Base-by-base conservation (phyloP, 2,888 invertebrate genomes). In the Piscicola geometra region DNA sequence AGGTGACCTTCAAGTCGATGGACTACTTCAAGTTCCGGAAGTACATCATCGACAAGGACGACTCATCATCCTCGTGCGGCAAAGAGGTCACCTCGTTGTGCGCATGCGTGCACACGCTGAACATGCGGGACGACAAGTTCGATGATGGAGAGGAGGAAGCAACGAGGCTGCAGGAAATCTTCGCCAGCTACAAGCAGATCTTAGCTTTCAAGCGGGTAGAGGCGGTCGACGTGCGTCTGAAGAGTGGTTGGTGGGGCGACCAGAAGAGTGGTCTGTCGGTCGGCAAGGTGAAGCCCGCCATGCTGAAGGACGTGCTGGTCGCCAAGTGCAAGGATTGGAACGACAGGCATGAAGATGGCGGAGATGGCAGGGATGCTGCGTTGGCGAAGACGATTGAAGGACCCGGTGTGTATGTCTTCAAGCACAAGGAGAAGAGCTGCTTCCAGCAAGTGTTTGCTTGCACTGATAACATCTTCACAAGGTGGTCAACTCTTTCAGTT, bases 211-310 rank as follows among this genome's bases (percentile, higher is more conserved):
- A 78, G 33, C 32, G 80, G 67, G 79, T 81, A n/a, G 80, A 81
- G 21, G 64, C 80, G 12, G 36, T 77, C 30, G 81, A 81, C 69
- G 79, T 81, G 77, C 67, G 78, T 25, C 78, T 81, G 21, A 80
- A 81, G 69, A 78, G 78, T 69, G 81, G 81, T n/a, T 81, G 81
- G 81, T 81, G 81, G 81, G 80, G 80, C 3, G 79, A 79, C 41
- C 78, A 79, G 41, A 79, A 78, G 50, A 78, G 75, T 70, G 77
- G 78, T 28, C 77, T 81, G 72, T 79, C 79, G 2, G 80, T 78
- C 1, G 80, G 80, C 2, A 80, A 80, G 66, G 64, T 80, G 32
- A 80, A 81, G 73, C 76, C 80, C 0, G 67, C 75, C 2, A 76
- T 70, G 18, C 72, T 80, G 41, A 67, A 69, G 25, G 79, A 79